Percentiles rank a stretch among this genome's conserved stretches.
Conservation (phyloP, 2,888 invertebrate genomes). For the Chloromyia formosa region DNA sequence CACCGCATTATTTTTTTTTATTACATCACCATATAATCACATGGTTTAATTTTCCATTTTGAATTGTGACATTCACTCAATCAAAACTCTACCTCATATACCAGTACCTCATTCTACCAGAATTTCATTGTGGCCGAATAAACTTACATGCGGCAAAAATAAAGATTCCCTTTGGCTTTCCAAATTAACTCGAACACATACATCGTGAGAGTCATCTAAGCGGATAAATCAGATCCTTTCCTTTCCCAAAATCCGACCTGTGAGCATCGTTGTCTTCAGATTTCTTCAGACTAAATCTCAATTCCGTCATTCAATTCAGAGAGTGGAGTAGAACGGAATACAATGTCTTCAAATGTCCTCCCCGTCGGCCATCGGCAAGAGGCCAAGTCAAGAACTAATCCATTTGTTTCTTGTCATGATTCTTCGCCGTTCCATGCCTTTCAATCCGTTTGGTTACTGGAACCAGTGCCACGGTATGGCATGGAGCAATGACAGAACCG, state of each 20-base stretch:
- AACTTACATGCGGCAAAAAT: background rate
- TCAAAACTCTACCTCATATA: no score
- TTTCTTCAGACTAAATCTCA: background rate
- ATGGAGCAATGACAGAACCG: conserved; percentile 38
- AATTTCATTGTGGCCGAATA: no score
- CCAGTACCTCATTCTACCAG: no score
- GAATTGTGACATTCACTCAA: no score
- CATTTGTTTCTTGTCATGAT: conserved; percentile 48
- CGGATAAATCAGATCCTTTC: conserved; percentile 32
- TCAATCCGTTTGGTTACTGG: no score
- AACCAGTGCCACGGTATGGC: no score
- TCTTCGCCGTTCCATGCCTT: background rate
- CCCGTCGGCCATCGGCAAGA: background rate
- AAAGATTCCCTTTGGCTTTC: background rate
- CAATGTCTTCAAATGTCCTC: conserved; percentile 10
- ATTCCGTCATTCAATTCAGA: conserved; percentile 2
- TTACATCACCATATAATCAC: no score
- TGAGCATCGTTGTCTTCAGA: background rate
- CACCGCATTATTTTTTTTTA: no score
- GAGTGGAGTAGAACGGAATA: conserved; percentile 3
- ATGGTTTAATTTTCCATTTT: no score
- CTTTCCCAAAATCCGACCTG: background rate
- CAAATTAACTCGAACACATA: conserved; percentile 3
- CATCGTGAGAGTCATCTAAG: conserved; percentile 10
- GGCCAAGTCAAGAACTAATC: conserved; percentile 40